A percentile compares a stretch with the other conserved stretches of the same genome.
Conservation (phyloP, 2,113 vertebrate species). For the Burhinus bistriatus region DNA sequence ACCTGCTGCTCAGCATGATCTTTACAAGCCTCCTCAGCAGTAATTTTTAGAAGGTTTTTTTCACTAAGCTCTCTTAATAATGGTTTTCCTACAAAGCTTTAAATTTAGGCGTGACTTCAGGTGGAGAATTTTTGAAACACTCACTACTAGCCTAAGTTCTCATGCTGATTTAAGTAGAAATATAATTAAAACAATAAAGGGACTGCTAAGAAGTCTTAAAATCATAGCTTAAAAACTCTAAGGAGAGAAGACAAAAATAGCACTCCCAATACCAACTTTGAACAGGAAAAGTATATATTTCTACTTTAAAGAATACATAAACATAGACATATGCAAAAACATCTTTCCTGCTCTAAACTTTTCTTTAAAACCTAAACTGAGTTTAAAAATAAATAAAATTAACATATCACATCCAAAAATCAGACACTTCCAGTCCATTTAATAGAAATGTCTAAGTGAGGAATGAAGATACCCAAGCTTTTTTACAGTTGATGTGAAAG, state of each 20-base stretch:
- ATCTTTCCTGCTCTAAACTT: background rate
- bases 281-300: background rate
- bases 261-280: background rate
- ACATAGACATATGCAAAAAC: background rate
- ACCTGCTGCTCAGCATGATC: background rate
- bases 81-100: background rate
- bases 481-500: background rate
- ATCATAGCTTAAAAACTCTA: background rate
- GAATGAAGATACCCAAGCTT: background rate
- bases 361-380: background rate
- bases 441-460: background rate
- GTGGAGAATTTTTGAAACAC: background rate
- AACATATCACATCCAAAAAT: background rate
- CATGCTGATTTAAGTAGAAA: background rate
- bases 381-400: background rate
- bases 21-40: background rate
- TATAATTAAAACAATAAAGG: background rate
- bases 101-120: background rate
- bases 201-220: background rate
- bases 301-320: background rate
- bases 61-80: background rate
- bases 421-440: background rate
- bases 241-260: background rate
- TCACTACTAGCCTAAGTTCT: background rate
- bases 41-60: background rate